A percentile compares a stretch with the other conserved stretches of the same genome.
Conservation (phyloP, 1,140 invertebrate species). For the Bombus superbus region DNA sequence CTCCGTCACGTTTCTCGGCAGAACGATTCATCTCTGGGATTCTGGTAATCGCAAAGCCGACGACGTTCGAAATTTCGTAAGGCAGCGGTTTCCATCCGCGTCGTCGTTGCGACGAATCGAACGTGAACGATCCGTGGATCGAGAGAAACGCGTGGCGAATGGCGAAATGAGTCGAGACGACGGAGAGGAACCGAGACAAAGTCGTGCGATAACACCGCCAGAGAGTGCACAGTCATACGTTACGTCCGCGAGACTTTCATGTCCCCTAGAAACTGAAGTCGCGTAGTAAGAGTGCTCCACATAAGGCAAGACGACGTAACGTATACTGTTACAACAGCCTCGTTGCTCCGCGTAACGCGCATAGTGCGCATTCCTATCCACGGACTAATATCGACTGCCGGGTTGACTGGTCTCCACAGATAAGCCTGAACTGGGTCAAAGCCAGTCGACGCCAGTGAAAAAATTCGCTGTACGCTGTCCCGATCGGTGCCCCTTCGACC, state of each 20-base stretch:
- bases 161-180: not conserved
- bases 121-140: not conserved
- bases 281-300: constrained; percentile 53
- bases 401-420: constrained; percentile 25
- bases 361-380: constrained; percentile 49
- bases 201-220: not conserved
- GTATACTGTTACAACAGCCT: constrained; percentile 54
- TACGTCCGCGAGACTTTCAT: constrained; percentile 30
- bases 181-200: not conserved
- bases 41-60: too few species aligned
- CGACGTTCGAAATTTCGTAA: not conserved
- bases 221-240: constrained; percentile 25
- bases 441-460: not conserved
- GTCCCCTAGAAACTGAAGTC: constrained; percentile 50
- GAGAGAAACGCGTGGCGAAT: not conserved
- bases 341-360: constrained; percentile 40
- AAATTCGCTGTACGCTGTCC: not conserved
- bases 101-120: not conserved
- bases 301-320: constrained; percentile 54
- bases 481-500: not conserved
- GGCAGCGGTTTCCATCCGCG: too few species aligned
- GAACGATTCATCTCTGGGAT: too few species aligned
- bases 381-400: constrained; percentile 56
- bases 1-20: too few species aligned
- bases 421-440: constrained; percentile 44